These are phyloP conservation scores for Vireo altiloquus DNA, from an alignment of 2,113 vertebrate species.

Conservation along the genomic window DNA sequence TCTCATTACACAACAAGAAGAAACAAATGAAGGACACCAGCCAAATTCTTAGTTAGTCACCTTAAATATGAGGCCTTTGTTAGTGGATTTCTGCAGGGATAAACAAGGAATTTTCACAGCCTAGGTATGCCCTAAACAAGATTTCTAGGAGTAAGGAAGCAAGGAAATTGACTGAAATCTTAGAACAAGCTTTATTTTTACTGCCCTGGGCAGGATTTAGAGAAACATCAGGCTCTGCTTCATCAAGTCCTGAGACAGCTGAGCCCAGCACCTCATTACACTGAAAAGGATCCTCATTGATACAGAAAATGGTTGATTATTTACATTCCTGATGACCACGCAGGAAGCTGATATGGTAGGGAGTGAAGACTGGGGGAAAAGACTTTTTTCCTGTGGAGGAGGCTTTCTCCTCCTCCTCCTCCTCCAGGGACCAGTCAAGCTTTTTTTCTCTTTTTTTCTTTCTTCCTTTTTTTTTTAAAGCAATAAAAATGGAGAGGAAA, in stretches of 20 bases:
- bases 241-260: background rate
- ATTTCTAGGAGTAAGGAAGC: background rate
- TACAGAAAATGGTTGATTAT: background rate
- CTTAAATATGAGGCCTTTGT: background rate
- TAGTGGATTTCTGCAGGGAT: constrained; percentile 3
- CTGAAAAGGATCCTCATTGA: background rate
- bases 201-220: background rate
- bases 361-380: background rate
- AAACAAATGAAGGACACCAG: background rate
- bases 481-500: background rate
- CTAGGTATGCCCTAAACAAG: background rate
- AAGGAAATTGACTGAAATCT: constrained; percentile 8
- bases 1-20: background rate
- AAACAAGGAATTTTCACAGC: constrained; percentile 20
- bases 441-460: too few relatives aligned
- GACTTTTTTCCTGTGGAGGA: background rate
- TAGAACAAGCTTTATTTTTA: constrained; percentile 1
- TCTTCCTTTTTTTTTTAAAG: background rate
- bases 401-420: background rate
- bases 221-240: background rate
- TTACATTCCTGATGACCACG: background rate
- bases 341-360: background rate
- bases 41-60: background rate
- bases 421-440: background rate
- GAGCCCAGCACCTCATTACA: background rate